Evolutionary conservation across 1,140 invertebrate genomes (phyloP).

Genomic region (Probaryconus sp.): DNA sequence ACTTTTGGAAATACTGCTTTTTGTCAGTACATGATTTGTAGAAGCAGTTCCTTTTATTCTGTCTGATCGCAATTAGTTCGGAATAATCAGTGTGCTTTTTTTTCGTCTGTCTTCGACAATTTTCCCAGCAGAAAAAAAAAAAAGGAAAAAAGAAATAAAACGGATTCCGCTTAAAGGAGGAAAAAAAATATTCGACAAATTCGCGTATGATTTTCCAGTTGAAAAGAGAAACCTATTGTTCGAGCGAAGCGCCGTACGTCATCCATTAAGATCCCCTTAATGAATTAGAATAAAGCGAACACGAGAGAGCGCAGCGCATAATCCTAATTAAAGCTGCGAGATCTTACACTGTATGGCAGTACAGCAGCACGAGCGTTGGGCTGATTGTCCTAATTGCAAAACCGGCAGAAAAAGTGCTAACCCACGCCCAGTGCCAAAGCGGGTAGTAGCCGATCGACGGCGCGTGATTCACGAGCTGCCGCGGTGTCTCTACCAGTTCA

Average conservation of each 20-base stretch:
- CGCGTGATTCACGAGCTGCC: conserved; percentile 58
- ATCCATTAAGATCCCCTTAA: conserved; percentile 53
- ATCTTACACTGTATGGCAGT: conserved; percentile 52
- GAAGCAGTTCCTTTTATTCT: too few species aligned
- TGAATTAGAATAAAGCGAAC: conserved; percentile 47
- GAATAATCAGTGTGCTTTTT: too few species aligned
- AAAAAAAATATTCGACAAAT: too few species aligned
- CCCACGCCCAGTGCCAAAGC: conserved; percentile 52
- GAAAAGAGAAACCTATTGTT: conserved; percentile 31
- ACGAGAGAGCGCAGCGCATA: conserved; percentile 34
- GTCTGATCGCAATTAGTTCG: too few species aligned
- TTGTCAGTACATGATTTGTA: too few species aligned
- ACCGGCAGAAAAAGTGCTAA: conserved; percentile 50
- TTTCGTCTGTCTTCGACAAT: too few species aligned
- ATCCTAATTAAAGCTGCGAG: conserved; percentile 61
- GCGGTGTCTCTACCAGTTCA: conserved; percentile 58
- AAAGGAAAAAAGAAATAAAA: too few species aligned
- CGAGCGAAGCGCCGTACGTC: conserved; percentile 7
- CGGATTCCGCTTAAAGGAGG: too few species aligned
- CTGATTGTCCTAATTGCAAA: conserved; percentile 63
- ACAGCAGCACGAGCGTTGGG: conserved; percentile 51
- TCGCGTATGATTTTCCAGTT: conserved; percentile 38
- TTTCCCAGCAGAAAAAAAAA: too few species aligned
- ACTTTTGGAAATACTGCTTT: too few species aligned
- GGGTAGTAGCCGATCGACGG: conserved; percentile 52